Percentiles rank a stretch among this genome's conserved stretches.
phyloP scores from a whole-genome alignment of 2,888 invertebrate species.

The Myopa tessellatipennis region DNA sequence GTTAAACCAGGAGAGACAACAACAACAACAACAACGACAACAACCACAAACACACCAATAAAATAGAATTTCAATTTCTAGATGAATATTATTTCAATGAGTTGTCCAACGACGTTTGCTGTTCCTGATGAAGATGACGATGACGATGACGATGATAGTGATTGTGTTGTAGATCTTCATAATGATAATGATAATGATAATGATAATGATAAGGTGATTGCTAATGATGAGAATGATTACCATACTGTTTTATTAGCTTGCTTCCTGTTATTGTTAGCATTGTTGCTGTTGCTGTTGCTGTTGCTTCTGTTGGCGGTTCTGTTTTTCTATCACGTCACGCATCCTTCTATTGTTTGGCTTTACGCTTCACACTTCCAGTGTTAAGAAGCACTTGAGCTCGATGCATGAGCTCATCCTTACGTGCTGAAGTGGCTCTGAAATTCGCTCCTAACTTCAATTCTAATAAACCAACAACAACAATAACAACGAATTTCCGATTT shows the following conservation, averaged over 20 bases:
- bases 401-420: neutral
- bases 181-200: neutral
- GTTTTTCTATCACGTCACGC: neutral
- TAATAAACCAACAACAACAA: neutral
- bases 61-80: neutral
- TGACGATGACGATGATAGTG: neutral
- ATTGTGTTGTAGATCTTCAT: neutral
- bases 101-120: neutral
- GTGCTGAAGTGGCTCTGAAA: neutral
- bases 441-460: neutral
- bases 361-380: neutral
- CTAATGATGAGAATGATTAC: neutral
- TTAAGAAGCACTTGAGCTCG: neutral
- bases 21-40: neutral
- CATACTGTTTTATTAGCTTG: neutral
- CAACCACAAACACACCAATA: neutral
- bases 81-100: constrained; percentile 10
- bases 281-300: neutral
- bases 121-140: neutral
- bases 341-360: neutral
- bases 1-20: neutral
- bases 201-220: neutral
- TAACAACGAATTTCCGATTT: too few relatives aligned
- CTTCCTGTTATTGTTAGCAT: neutral
- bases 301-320: neutral